Evolutionary conservation across 2,113 vertebrate species (phyloP), one percentile per base, ranked within the genome.

Genomic region (Apteryx owenii): DNA sequence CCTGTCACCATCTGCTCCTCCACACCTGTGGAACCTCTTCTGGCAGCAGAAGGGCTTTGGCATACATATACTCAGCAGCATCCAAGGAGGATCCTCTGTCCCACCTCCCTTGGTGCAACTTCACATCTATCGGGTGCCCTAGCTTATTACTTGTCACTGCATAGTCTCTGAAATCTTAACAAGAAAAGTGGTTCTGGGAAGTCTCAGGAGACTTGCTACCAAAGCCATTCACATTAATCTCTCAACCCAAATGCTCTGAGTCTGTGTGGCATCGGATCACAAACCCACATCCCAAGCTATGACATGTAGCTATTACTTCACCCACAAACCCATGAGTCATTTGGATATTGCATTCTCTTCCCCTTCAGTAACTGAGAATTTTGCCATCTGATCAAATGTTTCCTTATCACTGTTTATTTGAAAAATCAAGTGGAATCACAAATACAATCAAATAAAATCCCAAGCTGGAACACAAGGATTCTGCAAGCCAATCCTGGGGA

Each of bases 321-420:
- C 66, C 48, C 66, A 44, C 78, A 77, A 91, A 92, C 83, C 60
- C 20, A 11, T 81, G 77, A 94, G 58, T 94, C 95, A 92, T 76
- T 87, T 72, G 20, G 69, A 60, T 93, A 76, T 16, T 2, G 0
- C 76, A 53, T 77, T 85, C 78, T 85, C 89, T 95, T 86, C 56
- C 56, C 31, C 46, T 90, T 89, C 78, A 73, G 66, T 82, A 85
- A 92, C 26, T 69, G 62, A 36, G 48, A 89, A 9, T 20, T 53
- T 91, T 91, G 77, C 36, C 46, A 42, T 88, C 69, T 81, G 22
- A 31, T 40, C 64, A 75, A 81, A 78, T 28, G 7, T 83, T 93
- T 94, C 13, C n/a, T 68, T 87, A 91, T 85, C 66, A 58, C 42
- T 72, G 21, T 72, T 89, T 85, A 60, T 77, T 85, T 73, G 60